These are phyloP conservation scores for Arbacia lixula DNA, from an alignment of 53 echinoderm and acorn worm species.

Conservation along the genomic window DNA sequence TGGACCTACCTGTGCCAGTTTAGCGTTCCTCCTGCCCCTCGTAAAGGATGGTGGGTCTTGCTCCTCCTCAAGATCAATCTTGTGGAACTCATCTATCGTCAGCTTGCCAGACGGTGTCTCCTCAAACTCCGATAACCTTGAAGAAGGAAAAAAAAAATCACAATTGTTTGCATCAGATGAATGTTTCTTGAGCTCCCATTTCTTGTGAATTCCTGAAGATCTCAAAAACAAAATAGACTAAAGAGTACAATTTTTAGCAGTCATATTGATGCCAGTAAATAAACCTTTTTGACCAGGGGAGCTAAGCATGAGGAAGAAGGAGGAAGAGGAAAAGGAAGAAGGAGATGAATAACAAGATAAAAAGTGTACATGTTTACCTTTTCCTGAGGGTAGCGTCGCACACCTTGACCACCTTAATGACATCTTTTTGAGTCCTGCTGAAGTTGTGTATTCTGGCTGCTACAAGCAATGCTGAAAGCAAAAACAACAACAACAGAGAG, in stretches of 20 bases:
- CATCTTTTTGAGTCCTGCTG: conserved; percentile 89
- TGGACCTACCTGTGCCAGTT: conserved; percentile 89
- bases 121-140: conserved; percentile 95
- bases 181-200: too few species aligned
- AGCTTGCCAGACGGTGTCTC: conserved; percentile 93
- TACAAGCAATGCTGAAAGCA: conserved; percentile 79
- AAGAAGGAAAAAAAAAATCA: not conserved
- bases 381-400: conserved; percentile 94
- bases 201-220: too few species aligned
- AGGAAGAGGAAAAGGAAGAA: too few species aligned
- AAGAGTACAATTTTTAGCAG: too few species aligned
- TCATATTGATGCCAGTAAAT: too few species aligned
- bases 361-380: conserved; percentile 64
- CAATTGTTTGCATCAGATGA: too few species aligned
- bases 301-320: too few species aligned
- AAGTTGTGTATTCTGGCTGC: conserved; percentile 95
- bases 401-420: conserved; percentile 94
- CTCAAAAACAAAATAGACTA: too few species aligned
- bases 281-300: too few species aligned
- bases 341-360: not conserved
- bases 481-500: conserved; percentile 23
- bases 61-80: conserved; percentile 95
- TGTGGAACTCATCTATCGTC: conserved; percentile 95
- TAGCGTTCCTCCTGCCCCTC: conserved; percentile 79
- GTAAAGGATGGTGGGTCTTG: conserved; percentile 96